Percentiles rank a stretch among this genome's conserved stretches.
These are phyloP conservation scores for Papilio gigon DNA, from an alignment of 2,888 invertebrate genomes.

Conservation along the genomic window DNA sequence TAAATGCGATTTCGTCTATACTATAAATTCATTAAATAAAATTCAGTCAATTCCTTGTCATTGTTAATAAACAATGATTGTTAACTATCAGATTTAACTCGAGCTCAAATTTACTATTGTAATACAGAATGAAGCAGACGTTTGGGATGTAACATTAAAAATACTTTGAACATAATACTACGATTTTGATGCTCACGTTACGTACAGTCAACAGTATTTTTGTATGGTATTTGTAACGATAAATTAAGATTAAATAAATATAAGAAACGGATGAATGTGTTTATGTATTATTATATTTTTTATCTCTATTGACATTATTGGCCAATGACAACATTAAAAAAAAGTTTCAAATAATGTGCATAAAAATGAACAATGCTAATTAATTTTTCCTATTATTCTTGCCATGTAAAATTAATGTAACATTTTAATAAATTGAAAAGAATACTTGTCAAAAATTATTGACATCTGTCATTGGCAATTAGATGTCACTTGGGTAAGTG, in stretches of 20 bases:
- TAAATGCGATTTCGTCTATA: neutral
- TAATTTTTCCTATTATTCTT: neutral
- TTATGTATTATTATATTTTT: conserved; percentile 36
- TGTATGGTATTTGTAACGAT: conserved; percentile 60
- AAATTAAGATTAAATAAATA: conserved; percentile 30
- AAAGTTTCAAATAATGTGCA: neutral
- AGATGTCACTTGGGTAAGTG: conserved; percentile 49
- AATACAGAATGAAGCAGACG: neutral
- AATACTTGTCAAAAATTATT: neutral
- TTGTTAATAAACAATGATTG: neutral
- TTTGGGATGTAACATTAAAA: conserved; percentile 17
- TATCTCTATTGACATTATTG: conserved; percentile 54
- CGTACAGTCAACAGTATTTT: conserved; percentile 61
- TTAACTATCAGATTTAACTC: neutral
- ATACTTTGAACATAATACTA: conserved; percentile 22
- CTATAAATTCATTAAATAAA: neutral
- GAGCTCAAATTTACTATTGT: neutral
- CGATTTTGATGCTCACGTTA: conserved; percentile 23
- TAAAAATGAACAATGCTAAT: neutral
- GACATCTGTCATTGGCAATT: conserved; percentile 70
- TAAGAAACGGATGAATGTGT: conserved; percentile 24
- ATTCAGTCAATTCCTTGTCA: neutral
- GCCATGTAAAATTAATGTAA: neutral
- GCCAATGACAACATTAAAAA: conserved; percentile 77
- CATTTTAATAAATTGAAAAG: neutral